Evolutionary conservation across 2,888 invertebrate genomes (phyloP).

Genomic region (Phyllotreta striolata): DNA sequence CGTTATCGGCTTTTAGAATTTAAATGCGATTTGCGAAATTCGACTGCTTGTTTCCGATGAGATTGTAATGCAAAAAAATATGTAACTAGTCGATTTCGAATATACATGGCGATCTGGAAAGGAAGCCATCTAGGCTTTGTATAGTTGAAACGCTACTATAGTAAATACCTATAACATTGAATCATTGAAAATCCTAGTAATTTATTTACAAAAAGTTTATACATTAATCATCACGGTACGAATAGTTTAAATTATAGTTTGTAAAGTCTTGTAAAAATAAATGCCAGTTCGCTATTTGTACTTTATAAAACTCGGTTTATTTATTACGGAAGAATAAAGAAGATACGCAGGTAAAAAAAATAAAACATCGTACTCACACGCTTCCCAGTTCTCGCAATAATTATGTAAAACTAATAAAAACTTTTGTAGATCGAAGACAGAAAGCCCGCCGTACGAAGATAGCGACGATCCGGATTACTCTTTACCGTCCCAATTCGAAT

Average conservation of each 20-base stretch:
- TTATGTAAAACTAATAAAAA: slow-evolving; percentile 14
- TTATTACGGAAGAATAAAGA: no score
- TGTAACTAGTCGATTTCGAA: no score
- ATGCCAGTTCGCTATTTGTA: no score
- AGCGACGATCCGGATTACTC: slow-evolving; percentile 13
- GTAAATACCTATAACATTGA: no score
- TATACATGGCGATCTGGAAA: background rate
- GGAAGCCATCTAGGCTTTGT: background rate
- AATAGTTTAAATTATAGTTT: no score
- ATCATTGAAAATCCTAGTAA: no score
- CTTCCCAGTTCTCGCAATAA: background rate
- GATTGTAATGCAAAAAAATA: background rate
- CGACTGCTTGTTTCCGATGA: background rate
- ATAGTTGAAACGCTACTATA: background rate
- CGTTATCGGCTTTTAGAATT: background rate
- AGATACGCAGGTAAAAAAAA: background rate
- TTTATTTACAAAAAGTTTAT: no score
- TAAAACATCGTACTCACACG: background rate
- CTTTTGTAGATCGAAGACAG: slow-evolving; percentile 25
- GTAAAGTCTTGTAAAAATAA: no score
- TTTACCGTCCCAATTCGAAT: background rate
- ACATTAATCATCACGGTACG: no score
- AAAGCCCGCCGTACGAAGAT: background rate
- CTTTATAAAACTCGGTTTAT: no score
- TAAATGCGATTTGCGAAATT: no score